Evolutionary conservation across 1,140 invertebrate species (phyloP), one percentile per base, ranked within the genome.

Genomic region (Zophobas atratus): DNA sequence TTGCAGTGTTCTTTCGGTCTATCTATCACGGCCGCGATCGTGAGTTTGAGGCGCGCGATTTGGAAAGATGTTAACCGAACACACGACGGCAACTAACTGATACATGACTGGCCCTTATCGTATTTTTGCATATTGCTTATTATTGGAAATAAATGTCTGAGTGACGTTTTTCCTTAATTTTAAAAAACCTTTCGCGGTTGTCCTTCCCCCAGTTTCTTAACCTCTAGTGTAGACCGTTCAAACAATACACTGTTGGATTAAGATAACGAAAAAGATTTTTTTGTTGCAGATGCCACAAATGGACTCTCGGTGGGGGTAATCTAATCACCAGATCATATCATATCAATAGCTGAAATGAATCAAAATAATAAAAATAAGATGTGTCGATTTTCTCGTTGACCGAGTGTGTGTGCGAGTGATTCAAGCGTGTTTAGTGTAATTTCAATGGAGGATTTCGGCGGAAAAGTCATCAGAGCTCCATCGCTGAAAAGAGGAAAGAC

Each of bases 401-500:
- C 39, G 20, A 41, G 60, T 67, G 39, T 46, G 38, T 55, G 20
- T 32, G n/a, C 5, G 0, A 55, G 49, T 51, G 6, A 6, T 51
- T 51, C 6, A 3, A 8, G 56, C 38, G 56, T 6, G 32, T 63
- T n/a, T 39, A 5, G 63, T 35, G 36, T 38, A 38, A 20, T 35
- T 63, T 6, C 20, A 43, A 80, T 80, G 79, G 79, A 80, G 34
- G 77, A 77, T 36, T 63, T 75, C 53, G 78, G 36, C 43, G 77
- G 87, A 48, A 88, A 87, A 82, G 88, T 93, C 3, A 88, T 93
- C 49, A 90, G 93, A 78, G 92, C 92, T 77, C 93, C 93, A 1
- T 92, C 90, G 41, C 85, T 94, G 77, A 93, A 93, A 81, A 88
- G 93, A 81, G 93, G 92, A 63, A 93, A 92, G 85, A 90, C 90